Conservation (phyloP, 2,888 invertebrate genomes). For the Amphipoea lucens region DNA sequence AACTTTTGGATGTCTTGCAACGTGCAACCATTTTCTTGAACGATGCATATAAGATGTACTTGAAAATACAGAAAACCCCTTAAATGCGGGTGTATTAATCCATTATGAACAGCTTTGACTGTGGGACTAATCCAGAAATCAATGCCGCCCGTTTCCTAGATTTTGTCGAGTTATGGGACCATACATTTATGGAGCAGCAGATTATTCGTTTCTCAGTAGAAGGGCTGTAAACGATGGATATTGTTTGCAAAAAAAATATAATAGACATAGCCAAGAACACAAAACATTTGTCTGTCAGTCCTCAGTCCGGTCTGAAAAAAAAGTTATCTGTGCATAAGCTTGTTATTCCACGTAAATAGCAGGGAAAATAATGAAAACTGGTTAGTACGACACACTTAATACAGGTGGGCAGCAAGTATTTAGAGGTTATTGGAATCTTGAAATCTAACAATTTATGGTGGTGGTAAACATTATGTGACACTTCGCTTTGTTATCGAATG, state of each 20-base stretch:
- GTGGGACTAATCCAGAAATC: background rate
- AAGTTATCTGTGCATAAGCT: background rate
- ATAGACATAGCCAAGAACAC: background rate
- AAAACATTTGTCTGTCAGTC: background rate
- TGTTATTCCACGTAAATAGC: background rate
- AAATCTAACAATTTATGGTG: slow-evolving; percentile 45
- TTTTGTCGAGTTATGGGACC: background rate
- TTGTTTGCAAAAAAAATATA: background rate
- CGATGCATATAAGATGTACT: background rate
- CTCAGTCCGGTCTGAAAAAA: background rate
- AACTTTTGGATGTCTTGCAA: background rate
- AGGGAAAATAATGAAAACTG: slow-evolving; percentile 30
- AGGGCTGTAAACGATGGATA: too few species aligned
- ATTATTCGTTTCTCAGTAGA: background rate
- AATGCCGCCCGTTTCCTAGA: background rate
- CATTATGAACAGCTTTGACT: background rate
- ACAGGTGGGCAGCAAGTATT: slow-evolving; percentile 23
- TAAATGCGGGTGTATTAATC: background rate
- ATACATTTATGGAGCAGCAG: background rate
- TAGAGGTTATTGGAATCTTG: slow-evolving; percentile 44
- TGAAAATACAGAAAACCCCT: background rate
- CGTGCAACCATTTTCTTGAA: background rate
- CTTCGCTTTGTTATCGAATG: slow-evolving; percentile 12
- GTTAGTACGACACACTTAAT: slow-evolving; percentile 35
- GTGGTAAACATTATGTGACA: slow-evolving; percentile 18